Base-by-base conservation (phyloP, 2,113 vertebrate species). In the Python bivittatus region DNA sequence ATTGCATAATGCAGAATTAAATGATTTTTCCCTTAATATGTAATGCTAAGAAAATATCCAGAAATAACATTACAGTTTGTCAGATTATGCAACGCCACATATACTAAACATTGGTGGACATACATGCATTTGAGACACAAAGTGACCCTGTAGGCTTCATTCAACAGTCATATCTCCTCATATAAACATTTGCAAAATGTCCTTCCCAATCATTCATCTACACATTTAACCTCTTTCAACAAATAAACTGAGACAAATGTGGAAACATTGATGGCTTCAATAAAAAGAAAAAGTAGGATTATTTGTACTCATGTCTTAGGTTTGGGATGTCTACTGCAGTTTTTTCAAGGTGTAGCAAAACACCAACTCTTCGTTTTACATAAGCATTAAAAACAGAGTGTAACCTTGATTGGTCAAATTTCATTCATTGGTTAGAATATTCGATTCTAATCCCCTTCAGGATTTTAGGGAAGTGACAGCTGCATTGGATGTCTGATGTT, bases 241-340 rank as follows among this genome's bases (percentile, higher is more conserved):
- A 94, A 94, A 95, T 93, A 89, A 91, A 64, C 83, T 79, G 85
- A 23, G 33, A 90, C 88, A 91, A 88, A 52, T 52, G 90, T 58
- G 90, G 33, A 91, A 27, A 89, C 22, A 89, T 3, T 23, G 56
- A 60, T 2, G 91, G 29, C 3, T 68, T n/a, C 61, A 68, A n/a
- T n/a, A 61, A 23, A 92, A 88, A 52, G 83, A 87, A 91, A 92
- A 94, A 3, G 27, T 89, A 64, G 57, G 44, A 44, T 48, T 64
- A 93, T 83, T 92, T 91, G 10, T 86, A 44, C 48, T 72, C 9
- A 6, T 90, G 7, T 92, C 9, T 84, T 44, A 54, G 17, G 92
- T 84, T 61, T 91, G 94, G 84, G 42, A 91, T 93, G 83, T 88
- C 57, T 91, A 93, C 92, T 48, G 60, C 10, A 10, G 56, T 84